Base-by-base conservation (phyloP, 2,888 invertebrate genomes). In the Andrena haemorrhoa region DNA sequence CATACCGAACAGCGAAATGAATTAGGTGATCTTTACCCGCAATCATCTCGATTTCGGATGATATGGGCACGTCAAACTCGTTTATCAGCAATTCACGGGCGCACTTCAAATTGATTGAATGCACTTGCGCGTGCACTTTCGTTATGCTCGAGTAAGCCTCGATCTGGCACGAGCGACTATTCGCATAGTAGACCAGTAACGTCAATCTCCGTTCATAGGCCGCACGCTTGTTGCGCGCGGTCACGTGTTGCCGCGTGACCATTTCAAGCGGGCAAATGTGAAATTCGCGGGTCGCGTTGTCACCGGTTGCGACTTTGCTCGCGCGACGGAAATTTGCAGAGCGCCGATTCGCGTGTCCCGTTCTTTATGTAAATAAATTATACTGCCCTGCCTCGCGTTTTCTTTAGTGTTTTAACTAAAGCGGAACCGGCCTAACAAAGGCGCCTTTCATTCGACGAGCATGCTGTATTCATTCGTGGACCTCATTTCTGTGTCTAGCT, bases 321-420 rank as follows among this genome's bases (percentile, higher is more conserved):
- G 29, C 5, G 75, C 60, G 16, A 41, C 2, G 23, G 29, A 66
- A 85, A 64, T 63, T 75, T 31, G 61, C 63, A 12, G 69, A 31
- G 66, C 63, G 29, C 53, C 63, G 66, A 77, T 75, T 81, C 35
- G 20, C 69, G 61, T 41, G 2, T 58, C 41, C 60, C 20, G 12
- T n/a, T 29, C 58, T 72, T 65, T 80, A 41, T 68, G 74, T 83
- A 83, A 78, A 78, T 86, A 86, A 84, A 84, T 86, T 75, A 58
- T 47, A 69, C 7, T 56, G 70, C 58, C 68, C 66, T 66, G 75
- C 66, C 72, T 71, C 65, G 58, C 60, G 79, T 66, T 87, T 82
- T 76, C 78, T 85, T 83, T 87, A 85, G 85, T 85, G 83, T 87
- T 87, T 85, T 78, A 85, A 75, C 84, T 84, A 76, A 86, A 86